A percentile compares a stretch with the other conserved stretches of the same genome.
phyloP scores from a whole-genome alignment of 2,113 vertebrate genomes.

The Gnathonemus echidnorhynchus region DNA sequence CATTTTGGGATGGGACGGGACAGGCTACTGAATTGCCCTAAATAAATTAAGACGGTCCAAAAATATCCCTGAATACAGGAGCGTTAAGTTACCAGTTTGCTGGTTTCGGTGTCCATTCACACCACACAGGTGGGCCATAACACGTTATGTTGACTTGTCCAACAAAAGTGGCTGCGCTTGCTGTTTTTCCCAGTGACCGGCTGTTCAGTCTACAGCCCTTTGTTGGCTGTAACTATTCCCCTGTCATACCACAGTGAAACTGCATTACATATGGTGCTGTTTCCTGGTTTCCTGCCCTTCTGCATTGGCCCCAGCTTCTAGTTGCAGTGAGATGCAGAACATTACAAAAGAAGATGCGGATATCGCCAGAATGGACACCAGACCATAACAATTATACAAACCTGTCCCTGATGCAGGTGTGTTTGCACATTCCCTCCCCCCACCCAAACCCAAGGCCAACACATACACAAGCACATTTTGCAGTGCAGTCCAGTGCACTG shows the following conservation, averaged over 20 bases:
- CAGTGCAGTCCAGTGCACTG: neutral
- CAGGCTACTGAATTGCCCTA: conserved; percentile 1
- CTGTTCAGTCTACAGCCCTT: neutral
- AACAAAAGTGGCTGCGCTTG: neutral
- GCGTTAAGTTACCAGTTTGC: neutral
- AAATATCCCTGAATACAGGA: neutral
- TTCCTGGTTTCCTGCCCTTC: neutral
- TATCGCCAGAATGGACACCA: neutral
- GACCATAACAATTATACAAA: neutral
- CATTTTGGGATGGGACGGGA: neutral
- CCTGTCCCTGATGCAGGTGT: neutral
- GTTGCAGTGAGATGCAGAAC: neutral
- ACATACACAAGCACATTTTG: neutral
- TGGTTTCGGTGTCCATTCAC: neutral
- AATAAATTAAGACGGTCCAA: conserved; percentile 8
- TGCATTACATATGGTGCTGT: neutral
- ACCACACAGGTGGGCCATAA: neutral
- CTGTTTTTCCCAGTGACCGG: neutral
- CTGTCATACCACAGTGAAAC: neutral
- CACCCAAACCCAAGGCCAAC: neutral
- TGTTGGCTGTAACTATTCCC: neutral
- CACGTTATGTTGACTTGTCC: neutral
- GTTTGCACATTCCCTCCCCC: neutral
- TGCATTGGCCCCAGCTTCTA: neutral
- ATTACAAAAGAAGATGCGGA: neutral